Conservation (phyloP, 2,888 invertebrate species). For the Drosophila neonasuta region DNA sequence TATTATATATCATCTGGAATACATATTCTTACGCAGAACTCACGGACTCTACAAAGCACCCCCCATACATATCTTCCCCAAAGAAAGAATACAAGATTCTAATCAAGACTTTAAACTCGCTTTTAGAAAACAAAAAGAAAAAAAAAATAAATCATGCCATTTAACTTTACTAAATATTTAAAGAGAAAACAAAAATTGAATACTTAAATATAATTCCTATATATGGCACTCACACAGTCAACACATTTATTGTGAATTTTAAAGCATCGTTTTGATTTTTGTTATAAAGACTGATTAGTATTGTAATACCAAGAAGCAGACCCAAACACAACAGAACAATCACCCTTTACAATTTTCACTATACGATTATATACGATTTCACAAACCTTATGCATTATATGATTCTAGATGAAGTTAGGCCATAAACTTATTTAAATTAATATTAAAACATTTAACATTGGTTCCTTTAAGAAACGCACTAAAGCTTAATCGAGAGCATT, state of each 20-base stretch:
- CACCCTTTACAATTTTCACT: constrained; percentile 17
- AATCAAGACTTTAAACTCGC: constrained; percentile 42
- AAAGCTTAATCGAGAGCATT: constrained; percentile 47
- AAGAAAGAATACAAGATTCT: constrained; percentile 19
- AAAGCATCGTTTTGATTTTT: constrained; percentile 55
- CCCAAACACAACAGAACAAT: constrained; percentile 22
- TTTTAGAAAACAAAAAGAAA: constrained; percentile 29
- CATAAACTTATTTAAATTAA: constrained; percentile 42
- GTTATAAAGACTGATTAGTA: constrained; percentile 77
- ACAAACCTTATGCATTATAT: constrained; percentile 18
- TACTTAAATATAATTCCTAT: constrained; percentile 38
- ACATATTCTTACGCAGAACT: constrained; percentile 53
- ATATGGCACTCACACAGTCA: constrained; percentile 35
- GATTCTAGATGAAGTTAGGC: constrained; percentile 33
- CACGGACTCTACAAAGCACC: constrained; percentile 55
- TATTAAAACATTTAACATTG: constrained; percentile 63
- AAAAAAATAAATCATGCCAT: constrained; percentile 24
- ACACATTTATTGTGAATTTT: constrained; percentile 33
- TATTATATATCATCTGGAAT: constrained; percentile 30
- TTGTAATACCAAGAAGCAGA: constrained; percentile 51
- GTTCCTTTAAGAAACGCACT: constrained; percentile 72
- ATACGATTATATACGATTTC: not conserved
- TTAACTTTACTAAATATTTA: constrained; percentile 20
- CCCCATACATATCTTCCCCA: constrained; percentile 58
- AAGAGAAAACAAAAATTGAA: constrained; percentile 11